Evolutionary conservation across 1,140 invertebrate species (phyloP), one percentile per base, ranked within the genome.

Genomic region (Hycleus cichorii): DNA sequence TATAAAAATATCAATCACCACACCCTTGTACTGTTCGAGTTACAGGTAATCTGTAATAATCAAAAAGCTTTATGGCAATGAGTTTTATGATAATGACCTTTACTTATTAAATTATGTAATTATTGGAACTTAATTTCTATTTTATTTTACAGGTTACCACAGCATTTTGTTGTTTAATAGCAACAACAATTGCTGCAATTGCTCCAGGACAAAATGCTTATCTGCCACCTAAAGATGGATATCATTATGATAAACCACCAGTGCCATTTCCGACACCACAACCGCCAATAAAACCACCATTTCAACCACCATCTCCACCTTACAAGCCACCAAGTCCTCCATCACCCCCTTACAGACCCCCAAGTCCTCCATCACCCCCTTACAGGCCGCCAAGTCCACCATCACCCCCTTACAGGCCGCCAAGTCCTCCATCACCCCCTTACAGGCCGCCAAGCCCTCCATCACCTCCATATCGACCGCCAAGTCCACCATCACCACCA

Each of bases 131-230:
- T 47, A 5, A 25, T 9, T 50, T 50, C 47, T 52, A 46, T 55
- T 57, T 66, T 55, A 32, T 39, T 6, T 64, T 70, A 3, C 64
- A 71, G 65, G 59, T 72, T 48, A 61, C 75, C 70, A 64, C 74
- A 64, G 70, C 69, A 32, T 59, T 80, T 53, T 70, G 77, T 42
- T 76, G 72, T 63, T 64, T 76, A 39, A 72, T 70, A 64, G 59
- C 65, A 52, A 53, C 49, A 54, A 59, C 62, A 12, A 64, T 58
- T 52, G 64, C 74, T 66, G 65, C 75, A 60, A 69, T 80, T 57
- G 69, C 69, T 9, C 77, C 78, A 4, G 78, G 81, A 47, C 77
- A 79, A 47, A 82, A 84, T 60, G 81, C 81, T 11, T 84, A 85
- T 66, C 73, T 85, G 12, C 83, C 83, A n/a, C 82, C 82, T 39